Percentiles rank a stretch among this genome's conserved stretches.
phyloP scores from a whole-genome alignment of 2,797 vertebrate genomes.

The Rachycentron canadum region DNA sequence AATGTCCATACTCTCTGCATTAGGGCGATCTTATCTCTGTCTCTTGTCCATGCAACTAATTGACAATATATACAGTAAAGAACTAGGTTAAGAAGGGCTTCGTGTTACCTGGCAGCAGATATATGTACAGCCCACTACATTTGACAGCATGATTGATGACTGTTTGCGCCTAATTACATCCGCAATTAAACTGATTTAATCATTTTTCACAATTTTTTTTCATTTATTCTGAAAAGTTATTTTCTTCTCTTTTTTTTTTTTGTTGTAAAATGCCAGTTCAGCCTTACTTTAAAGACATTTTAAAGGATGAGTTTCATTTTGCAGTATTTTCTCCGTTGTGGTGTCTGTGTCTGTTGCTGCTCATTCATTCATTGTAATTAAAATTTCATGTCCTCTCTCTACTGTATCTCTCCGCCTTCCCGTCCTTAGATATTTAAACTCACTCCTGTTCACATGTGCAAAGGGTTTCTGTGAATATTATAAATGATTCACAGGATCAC shows the following conservation, averaged over 20 bases:
- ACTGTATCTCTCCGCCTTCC: conserved; percentile 3
- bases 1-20: neutral
- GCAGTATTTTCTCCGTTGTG: neutral
- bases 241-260: neutral
- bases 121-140: neutral
- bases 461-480: conserved; percentile 14
- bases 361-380: neutral
- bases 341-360: neutral
- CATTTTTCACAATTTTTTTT: conserved; percentile 1
- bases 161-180: conserved; percentile 27
- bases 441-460: neutral
- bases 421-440: neutral
- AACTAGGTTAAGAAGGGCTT: too few species aligned
- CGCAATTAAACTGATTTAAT: conserved; percentile 20
- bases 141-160: conserved; percentile 34
- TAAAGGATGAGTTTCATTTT: neutral
- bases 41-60: too few species aligned
- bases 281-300: conserved; percentile 17
- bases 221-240: neutral
- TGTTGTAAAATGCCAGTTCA: too few species aligned
- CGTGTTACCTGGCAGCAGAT: too few species aligned
- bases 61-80: too few species aligned
- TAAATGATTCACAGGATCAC: conserved; percentile 58
- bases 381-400: conserved; percentile 4
- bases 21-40: neutral